Evolutionary conservation across 2,113 vertebrate species (phyloP).

Genomic region (Columba janthina): DNA sequence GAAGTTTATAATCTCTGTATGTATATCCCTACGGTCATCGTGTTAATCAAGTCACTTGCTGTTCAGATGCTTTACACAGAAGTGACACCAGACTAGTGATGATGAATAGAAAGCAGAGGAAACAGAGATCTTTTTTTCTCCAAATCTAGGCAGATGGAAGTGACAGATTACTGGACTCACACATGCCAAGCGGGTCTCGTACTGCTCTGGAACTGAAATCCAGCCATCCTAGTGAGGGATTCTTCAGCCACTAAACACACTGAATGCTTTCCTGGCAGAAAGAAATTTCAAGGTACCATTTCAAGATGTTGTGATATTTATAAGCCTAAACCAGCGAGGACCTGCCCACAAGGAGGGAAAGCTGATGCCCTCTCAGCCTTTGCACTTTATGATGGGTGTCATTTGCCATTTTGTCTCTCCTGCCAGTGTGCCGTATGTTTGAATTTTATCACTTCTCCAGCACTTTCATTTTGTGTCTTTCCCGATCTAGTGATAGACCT

Average conservation of each 20-base stretch:
- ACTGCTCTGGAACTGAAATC: background rate
- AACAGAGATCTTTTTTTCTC: background rate
- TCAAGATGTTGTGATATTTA: background rate
- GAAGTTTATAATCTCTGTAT: background rate
- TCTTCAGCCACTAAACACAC: background rate
- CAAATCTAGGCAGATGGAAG: background rate
- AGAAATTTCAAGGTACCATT: background rate
- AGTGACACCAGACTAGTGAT: background rate
- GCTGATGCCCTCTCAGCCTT: background rate
- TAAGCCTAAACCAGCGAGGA: background rate
- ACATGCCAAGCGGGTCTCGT: background rate
- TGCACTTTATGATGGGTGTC: background rate
- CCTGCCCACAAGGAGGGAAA: background rate
- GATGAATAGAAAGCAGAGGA: background rate
- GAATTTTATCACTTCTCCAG: background rate
- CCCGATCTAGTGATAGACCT: background rate
- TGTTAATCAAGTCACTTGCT: background rate
- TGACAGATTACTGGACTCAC: background rate
- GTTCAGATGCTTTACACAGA: background rate
- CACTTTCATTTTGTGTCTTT: background rate
- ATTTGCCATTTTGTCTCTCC: background rate
- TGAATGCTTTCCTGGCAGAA: background rate
- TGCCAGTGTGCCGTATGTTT: background rate
- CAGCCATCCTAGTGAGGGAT: background rate
- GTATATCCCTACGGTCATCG: rapidly evolving